A percentile compares a stretch with the other conserved stretches of the same genome.
These are phyloP conservation scores for Cephalotes varians DNA, from an alignment of 2,888 invertebrate genomes.

Conservation along the genomic window DNA sequence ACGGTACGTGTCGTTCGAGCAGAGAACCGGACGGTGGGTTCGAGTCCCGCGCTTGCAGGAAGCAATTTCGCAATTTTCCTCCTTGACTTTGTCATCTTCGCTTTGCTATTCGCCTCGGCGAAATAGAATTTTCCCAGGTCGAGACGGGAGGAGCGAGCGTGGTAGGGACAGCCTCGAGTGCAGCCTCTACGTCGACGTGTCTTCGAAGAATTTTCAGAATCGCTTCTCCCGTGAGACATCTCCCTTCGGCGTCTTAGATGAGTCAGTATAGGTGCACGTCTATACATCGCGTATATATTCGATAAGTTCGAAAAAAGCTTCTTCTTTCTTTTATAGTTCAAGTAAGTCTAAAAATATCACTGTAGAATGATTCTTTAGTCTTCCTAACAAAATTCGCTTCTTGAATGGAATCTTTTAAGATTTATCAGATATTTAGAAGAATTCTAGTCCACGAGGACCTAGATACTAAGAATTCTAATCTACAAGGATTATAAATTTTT, in stretches of 20 bases:
- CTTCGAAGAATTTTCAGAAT: slow-evolving; percentile 75
- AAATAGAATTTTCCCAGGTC: slow-evolving; percentile 83
- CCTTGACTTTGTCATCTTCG: slow-evolving; percentile 85
- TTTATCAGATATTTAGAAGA: not conserved
- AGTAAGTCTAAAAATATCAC: not conserved
- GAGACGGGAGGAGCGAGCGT: slow-evolving; percentile 54
- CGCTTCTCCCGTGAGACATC: slow-evolving; percentile 69
- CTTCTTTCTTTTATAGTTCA: not conserved
- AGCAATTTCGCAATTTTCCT: slow-evolving; percentile 85
- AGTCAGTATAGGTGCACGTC: not conserved
- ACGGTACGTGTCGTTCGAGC: slow-evolving; percentile 33
- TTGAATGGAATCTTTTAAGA: not conserved
- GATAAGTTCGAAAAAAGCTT: slow-evolving; percentile 12
- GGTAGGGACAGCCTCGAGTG: slow-evolving; percentile 55
- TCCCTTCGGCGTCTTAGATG: slow-evolving; percentile 54
- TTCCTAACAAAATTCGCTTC: not conserved
- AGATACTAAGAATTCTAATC: too few relatives aligned
- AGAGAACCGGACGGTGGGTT: slow-evolving; percentile 34
- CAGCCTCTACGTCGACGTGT: slow-evolving; percentile 71
- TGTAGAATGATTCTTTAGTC: not conserved
- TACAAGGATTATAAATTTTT: too few relatives aligned
- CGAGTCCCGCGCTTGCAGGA: slow-evolving; percentile 71
- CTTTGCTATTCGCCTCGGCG: slow-evolving; percentile 82
- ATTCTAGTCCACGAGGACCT: not conserved
- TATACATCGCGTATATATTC: not conserved